A percentile compares a stretch with the other conserved stretches of the same genome.
Evolutionary conservation across 2,113 vertebrate species (phyloP).

Genomic region (Otolemur garnettii): DNA sequence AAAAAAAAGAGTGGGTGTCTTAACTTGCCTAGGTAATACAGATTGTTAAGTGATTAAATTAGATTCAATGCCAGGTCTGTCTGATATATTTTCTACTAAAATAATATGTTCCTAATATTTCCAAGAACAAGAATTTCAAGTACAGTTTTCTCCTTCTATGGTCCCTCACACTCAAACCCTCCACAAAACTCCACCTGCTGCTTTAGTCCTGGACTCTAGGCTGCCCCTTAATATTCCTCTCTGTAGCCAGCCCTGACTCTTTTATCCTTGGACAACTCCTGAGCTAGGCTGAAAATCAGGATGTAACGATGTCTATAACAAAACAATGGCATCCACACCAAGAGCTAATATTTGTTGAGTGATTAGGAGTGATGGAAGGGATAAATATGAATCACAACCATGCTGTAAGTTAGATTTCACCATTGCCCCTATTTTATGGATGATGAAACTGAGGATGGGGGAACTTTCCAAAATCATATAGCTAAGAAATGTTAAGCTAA

Average conservation of each 20-base stretch:
- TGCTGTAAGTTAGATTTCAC: neutral
- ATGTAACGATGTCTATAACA: neutral
- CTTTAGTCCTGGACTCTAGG: neutral
- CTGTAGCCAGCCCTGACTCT: too few species aligned
- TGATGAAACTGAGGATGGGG: neutral
- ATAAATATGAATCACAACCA: neutral
- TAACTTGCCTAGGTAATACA: neutral
- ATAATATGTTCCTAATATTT: neutral
- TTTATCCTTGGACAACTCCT: neutral
- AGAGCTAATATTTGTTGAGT: neutral
- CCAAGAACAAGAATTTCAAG: conserved; percentile 22
- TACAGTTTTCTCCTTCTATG: neutral
- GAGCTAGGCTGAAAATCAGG: neutral
- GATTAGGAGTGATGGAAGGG: neutral
- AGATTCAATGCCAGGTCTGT: neutral
- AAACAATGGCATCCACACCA: neutral
- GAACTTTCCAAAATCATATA: neutral
- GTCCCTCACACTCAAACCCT: neutral
- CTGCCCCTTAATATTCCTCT: neutral
- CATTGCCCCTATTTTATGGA: neutral
- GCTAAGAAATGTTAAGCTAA: neutral
- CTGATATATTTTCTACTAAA: neutral
- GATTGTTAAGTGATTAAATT: neutral
- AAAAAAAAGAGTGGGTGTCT: neutral
- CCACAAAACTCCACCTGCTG: neutral